A percentile compares a stretch with the other conserved stretches of the same genome.
phyloP scores from a whole-genome alignment of 2,888 invertebrate species.

The Melinaea marsaeus region DNA sequence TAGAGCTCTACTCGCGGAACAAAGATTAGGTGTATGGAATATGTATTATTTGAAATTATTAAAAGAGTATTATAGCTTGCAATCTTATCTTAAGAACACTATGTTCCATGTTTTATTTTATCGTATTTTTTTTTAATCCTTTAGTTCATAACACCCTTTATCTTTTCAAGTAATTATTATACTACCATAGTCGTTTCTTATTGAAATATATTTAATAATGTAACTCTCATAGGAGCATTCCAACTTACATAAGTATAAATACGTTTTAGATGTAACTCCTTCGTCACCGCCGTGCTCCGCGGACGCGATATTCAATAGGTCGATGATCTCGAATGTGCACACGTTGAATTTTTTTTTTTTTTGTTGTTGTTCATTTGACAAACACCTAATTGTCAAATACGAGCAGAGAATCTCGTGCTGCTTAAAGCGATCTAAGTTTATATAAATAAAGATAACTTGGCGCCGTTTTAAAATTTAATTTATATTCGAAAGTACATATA shows the following conservation, averaged over 20 bases:
- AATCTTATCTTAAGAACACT: too few species aligned
- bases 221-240: not conserved
- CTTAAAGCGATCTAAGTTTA: conserved; percentile 35
- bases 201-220: too few species aligned
- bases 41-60: too few species aligned
- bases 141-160: too few species aligned
- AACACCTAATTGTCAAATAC: conserved; percentile 40
- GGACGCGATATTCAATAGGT: conserved; percentile 36
- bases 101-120: too few species aligned
- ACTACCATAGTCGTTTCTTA: too few species aligned
- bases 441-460: conserved; percentile 2
- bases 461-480: conserved; percentile 1
- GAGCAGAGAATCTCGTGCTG: conserved; percentile 39
- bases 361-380: conserved; percentile 42
- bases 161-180: too few species aligned
- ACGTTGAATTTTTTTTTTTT: conserved; percentile 36
- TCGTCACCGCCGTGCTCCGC: conserved; percentile 4
- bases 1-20: too few species aligned
- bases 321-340: conserved; percentile 35
- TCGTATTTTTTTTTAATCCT: too few species aligned
- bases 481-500: not conserved
- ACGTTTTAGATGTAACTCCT: not conserved
- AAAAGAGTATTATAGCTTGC: too few species aligned
- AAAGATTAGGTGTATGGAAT: too few species aligned
- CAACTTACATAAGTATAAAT: not conserved